phyloP scores from a whole-genome alignment of 2,113 vertebrate species.

The Psophia crepitans region DNA sequence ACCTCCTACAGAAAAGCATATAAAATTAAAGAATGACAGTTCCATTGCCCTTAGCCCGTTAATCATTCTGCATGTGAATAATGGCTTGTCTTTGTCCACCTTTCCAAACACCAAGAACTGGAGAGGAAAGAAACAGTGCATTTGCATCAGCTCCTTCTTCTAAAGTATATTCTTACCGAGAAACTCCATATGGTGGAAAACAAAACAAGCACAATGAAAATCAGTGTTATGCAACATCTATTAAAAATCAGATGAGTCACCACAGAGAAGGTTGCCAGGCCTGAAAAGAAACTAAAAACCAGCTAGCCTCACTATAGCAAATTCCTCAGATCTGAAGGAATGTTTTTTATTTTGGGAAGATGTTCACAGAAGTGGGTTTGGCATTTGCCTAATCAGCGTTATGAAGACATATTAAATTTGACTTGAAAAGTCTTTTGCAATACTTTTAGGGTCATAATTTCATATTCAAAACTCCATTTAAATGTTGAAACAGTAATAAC shows the following conservation, averaged over 20 bases:
- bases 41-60: neutral
- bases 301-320: neutral
- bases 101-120: neutral
- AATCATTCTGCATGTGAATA: neutral
- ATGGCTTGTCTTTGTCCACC: neutral
- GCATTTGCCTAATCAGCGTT: neutral
- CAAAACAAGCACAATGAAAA: constrained; percentile 39
- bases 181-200: constrained; percentile 42
- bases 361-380: neutral
- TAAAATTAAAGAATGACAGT: neutral
- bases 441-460: neutral
- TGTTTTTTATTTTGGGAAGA: neutral
- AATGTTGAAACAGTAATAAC: neutral
- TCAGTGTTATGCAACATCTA: constrained; percentile 32
- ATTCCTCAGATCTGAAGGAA: neutral
- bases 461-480: neutral
- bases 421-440: neutral
- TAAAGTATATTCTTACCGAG: neutral
- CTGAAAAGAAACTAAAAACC: constrained; percentile 26
- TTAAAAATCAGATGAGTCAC: constrained; percentile 61
- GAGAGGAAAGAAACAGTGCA: neutral
- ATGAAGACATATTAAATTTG: neutral
- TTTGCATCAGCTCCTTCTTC: neutral
- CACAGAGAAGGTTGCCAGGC: neutral
- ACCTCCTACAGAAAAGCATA: neutral